A percentile compares a stretch with the other conserved stretches of the same genome.
These are phyloP conservation scores for Camponotus vicinus DNA, from an alignment of 1,140 invertebrate genomes.

Conservation along the genomic window DNA sequence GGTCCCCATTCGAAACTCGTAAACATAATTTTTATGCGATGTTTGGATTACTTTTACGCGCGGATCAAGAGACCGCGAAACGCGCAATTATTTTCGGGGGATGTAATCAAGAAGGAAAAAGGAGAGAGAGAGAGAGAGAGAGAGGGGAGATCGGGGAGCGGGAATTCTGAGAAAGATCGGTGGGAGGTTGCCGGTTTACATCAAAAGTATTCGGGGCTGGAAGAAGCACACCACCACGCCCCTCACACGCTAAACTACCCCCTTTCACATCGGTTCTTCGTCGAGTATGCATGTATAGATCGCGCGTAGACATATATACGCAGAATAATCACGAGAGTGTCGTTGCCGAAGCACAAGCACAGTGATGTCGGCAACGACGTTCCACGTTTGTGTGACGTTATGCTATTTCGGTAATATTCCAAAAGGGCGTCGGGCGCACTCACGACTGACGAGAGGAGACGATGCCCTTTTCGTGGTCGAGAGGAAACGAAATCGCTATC, in stretches of 20 bases:
- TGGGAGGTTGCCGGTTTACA: constrained; percentile 57
- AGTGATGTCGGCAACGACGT: constrained; percentile 57
- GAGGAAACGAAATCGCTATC: neutral
- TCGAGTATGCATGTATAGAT: constrained; percentile 21
- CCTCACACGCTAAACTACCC: constrained; percentile 67
- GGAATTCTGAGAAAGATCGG: constrained; percentile 59
- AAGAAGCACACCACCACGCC: constrained; percentile 66
- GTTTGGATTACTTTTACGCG: constrained; percentile 84
- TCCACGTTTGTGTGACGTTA: constrained; percentile 44
- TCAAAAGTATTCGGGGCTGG: constrained; percentile 68
- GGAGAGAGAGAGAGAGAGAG: constrained; percentile 34
- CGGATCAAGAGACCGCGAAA: constrained; percentile 84
- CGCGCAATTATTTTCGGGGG: constrained; percentile 81
- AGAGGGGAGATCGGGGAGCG: neutral
- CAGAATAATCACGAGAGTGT: constrained; percentile 39
- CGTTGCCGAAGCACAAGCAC: constrained; percentile 44
- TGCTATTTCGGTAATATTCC: constrained; percentile 13
- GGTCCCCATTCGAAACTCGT: constrained; percentile 82
- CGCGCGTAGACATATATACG: neutral
- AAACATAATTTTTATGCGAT: constrained; percentile 85
- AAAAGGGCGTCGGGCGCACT: neutral
- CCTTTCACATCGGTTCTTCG: constrained; percentile 65
- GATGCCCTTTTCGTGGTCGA: neutral
- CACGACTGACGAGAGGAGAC: neutral
- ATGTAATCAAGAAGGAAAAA: constrained; percentile 43